These are phyloP conservation scores for Priocnemis perturbator DNA, from an alignment of 2,888 invertebrate genomes.

Conservation along the genomic window DNA sequence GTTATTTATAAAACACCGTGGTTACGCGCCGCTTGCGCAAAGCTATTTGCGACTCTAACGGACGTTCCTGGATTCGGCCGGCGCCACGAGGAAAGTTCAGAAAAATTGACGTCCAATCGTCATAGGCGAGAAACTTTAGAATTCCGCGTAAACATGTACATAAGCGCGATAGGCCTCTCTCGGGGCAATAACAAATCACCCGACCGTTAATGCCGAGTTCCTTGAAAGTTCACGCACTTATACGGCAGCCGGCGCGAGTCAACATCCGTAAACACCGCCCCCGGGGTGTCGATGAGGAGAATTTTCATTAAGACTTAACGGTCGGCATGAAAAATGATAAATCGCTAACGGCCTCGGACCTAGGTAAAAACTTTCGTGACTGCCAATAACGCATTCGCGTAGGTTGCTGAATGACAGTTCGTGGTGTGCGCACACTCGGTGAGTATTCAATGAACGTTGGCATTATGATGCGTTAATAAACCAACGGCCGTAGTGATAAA, in stretches of 20 bases:
- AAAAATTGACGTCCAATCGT: neutral
- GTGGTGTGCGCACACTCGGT: too few species aligned
- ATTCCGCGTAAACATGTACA: neutral
- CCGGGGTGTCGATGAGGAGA: slow-evolving; percentile 1
- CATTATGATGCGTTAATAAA: too few species aligned
- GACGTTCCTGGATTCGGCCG: neutral
- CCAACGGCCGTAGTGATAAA: too few species aligned
- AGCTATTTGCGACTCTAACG: neutral
- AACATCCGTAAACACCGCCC: slow-evolving; percentile 28
- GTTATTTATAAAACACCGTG: too few species aligned
- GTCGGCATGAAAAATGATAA: too few species aligned
- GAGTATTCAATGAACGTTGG: too few species aligned
- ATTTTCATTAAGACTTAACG: too few species aligned
- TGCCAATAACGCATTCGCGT: too few species aligned
- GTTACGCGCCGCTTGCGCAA: neutral
- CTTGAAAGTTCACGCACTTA: slow-evolving; percentile 38
- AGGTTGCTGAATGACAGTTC: too few species aligned
- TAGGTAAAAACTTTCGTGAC: too few species aligned
- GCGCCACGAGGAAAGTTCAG: neutral
- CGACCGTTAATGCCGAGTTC: slow-evolving; percentile 33
- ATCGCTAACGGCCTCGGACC: too few species aligned
- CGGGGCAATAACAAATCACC: slow-evolving; percentile 31
- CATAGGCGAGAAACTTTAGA: neutral
- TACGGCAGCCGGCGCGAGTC: slow-evolving; percentile 15
- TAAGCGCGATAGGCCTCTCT: slow-evolving; percentile 16